Evolutionary conservation across 1,140 invertebrate genomes (phyloP).

Genomic region (Lutraria rhynchaena): DNA sequence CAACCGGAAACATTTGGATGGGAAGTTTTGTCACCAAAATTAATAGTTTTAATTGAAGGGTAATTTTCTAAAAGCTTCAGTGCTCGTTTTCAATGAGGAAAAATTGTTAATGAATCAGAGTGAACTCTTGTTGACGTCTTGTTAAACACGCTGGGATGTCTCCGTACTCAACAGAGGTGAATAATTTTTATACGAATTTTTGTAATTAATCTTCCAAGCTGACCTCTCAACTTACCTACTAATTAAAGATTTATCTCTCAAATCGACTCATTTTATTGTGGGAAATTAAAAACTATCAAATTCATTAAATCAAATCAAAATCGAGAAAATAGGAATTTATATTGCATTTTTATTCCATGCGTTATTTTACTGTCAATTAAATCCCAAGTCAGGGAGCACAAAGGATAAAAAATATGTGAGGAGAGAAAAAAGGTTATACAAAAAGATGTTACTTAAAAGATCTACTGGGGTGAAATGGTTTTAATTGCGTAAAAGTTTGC

Average conservation of each 20-base stretch:
- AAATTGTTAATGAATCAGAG: conserved; percentile 9
- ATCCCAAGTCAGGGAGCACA: too few relatives aligned
- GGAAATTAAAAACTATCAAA: not conserved
- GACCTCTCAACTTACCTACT: conserved; percentile 40
- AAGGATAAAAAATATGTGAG: too few relatives aligned
- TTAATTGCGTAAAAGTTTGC: too few relatives aligned
- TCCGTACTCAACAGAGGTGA: conserved; percentile 3
- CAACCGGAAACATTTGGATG: conserved; percentile 36
- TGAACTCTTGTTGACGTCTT: conserved; percentile 46
- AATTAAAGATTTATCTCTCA: conserved; percentile 56
- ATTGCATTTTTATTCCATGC: too few relatives aligned
- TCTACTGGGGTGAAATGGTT: too few relatives aligned
- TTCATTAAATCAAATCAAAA: conserved; percentile 19
- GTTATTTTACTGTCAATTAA: too few relatives aligned
- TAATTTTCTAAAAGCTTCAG: conserved; percentile 46
- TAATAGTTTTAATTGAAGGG: conserved; percentile 60
- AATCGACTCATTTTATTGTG: conserved; percentile 33
- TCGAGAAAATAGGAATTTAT: too few relatives aligned
- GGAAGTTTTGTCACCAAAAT: conserved; percentile 38
- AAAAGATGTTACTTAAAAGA: too few relatives aligned
- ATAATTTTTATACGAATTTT: conserved; percentile 38
- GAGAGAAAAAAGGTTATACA: too few relatives aligned
- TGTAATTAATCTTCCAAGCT: conserved; percentile 29
- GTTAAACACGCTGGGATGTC: conserved; percentile 24
- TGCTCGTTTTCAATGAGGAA: conserved; percentile 16